Percentiles rank a stretch among this genome's conserved stretches.
These are phyloP conservation scores for Scomber japonicus DNA, from an alignment of 2,113 vertebrate species.

Conservation along the genomic window DNA sequence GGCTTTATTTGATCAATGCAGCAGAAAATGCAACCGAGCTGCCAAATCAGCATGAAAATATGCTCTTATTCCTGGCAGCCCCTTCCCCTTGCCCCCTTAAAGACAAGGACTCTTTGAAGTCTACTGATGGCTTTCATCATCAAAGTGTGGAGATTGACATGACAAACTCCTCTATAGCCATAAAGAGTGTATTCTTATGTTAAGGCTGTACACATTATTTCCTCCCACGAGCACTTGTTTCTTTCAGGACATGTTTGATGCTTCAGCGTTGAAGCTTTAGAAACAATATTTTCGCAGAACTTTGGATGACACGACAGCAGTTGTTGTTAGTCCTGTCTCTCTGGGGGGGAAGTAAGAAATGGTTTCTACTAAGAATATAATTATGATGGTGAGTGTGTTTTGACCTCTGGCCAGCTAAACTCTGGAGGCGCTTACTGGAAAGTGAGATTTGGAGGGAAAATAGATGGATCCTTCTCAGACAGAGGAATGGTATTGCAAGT, in stretches of 20 bases:
- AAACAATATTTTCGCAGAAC: constrained; percentile 39
- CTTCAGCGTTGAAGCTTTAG: background rate
- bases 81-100: constrained; percentile 48
- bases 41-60: constrained; percentile 84
- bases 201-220: constrained; percentile 41
- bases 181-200: constrained; percentile 69
- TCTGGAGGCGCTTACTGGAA: constrained; percentile 17
- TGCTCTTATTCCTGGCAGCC: constrained; percentile 50
- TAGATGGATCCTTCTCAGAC: constrained; percentile 2
- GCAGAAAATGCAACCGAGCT: constrained; percentile 69
- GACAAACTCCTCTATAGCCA: constrained; percentile 47
- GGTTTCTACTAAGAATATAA: constrained; percentile 50
- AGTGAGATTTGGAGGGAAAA: constrained; percentile 25
- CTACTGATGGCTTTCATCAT: constrained; percentile 78
- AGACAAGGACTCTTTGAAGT: constrained; percentile 79
- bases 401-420: constrained; percentile 31
- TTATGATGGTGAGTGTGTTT: constrained; percentile 22
- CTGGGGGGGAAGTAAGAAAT: constrained; percentile 9
- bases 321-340: constrained; percentile 24
- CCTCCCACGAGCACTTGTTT: constrained; percentile 3
- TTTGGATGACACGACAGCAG: constrained; percentile 28
- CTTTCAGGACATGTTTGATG: constrained; percentile 27
- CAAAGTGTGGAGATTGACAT: constrained; percentile 79
- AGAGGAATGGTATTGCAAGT: background rate
- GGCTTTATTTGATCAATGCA: constrained; percentile 75